Base-by-base conservation (phyloP, 2,113 vertebrate species). In the Tauraco erythrolophus region DNA sequence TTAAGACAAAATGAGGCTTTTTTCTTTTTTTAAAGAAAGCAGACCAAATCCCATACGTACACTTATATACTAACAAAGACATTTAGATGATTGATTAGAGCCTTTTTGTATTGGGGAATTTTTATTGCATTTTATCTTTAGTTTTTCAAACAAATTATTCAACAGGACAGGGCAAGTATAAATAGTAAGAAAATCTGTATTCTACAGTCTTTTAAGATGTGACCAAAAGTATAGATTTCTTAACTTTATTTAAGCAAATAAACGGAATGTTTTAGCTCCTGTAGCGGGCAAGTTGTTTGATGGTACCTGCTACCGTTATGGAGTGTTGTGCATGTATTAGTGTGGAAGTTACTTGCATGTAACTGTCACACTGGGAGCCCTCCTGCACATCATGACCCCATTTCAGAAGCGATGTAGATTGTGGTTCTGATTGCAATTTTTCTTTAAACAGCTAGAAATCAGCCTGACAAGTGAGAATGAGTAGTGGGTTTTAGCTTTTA, bases 401-500 rank as follows among this genome's bases (percentile, higher is more conserved):
- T 71, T 87, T 81, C 89, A 71, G 80, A 90, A 88, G 72, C 30
- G 31, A 11, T 0, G 1, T 71, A 57, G 77, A 30, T 53, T 39
- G 28, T 68, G 62, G 64, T 81, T 91, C 78, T 60, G 50, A 53
- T 57, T 82, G 60, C 14, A 4, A 24, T 35, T 81, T 71, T 54
- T 56, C 28, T 94, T 83, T 66, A 50, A 93, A 76, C 91, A 82
- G 35, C 7, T 96, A 62, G 76, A 84, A 89, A 39, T 16, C 61
- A 66, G 54, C 50, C 91, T 87, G 88, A 68, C 51, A 79, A 77
- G 43, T 71, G 69, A 82, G 61, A 43, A 69, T 51, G 72, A 91
- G 17, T 95, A 78, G 88, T 87, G 84, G 84, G 69, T n/a, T 97
- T 88, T 92, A 82, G 61, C 71, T 94, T 92, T 76, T 95, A 95